These are phyloP conservation scores for Oscheius sp. DNA, from an alignment of 2,888 invertebrate species.

Conservation along the genomic window DNA sequence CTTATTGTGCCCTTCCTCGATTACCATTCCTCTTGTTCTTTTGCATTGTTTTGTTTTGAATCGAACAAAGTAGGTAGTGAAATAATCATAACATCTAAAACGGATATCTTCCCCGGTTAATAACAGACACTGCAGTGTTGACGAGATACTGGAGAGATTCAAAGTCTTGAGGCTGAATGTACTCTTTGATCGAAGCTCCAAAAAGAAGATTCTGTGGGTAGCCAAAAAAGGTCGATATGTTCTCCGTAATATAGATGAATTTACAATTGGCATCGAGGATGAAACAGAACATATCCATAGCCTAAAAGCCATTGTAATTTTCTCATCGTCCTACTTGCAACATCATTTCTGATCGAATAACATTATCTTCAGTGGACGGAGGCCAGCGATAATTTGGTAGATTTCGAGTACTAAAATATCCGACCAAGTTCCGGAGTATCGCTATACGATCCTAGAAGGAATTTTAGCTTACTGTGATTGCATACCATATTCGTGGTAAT, in stretches of 20 bases:
- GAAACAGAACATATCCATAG: conserved; percentile 1
- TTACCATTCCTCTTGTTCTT: neutral
- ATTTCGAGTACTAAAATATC: neutral
- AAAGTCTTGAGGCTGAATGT: neutral
- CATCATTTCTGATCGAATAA: neutral
- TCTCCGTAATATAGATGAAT: neutral
- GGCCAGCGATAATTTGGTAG: neutral
- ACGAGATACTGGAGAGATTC: neutral
- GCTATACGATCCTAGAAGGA: neutral
- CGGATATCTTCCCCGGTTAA: neutral
- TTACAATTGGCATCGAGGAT: neutral
- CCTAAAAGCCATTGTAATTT: neutral
- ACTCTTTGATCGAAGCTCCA: neutral
- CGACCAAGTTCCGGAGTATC: neutral
- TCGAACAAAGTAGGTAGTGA: neutral
- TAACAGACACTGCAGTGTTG: neutral
- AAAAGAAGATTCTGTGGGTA: neutral
- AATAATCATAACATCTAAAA: neutral
- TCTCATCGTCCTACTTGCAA: neutral
- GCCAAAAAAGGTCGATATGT: conserved; percentile 7
- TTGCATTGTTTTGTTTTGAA: neutral
- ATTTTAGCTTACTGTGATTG: neutral
- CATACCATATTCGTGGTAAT: neutral
- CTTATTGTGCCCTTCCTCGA: neutral
- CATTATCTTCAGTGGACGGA: too few species aligned